A percentile compares a stretch with the other conserved stretches of the same genome.
phyloP scores from a whole-genome alignment of 2,888 invertebrate genomes.

The Idaea aversata region DNA sequence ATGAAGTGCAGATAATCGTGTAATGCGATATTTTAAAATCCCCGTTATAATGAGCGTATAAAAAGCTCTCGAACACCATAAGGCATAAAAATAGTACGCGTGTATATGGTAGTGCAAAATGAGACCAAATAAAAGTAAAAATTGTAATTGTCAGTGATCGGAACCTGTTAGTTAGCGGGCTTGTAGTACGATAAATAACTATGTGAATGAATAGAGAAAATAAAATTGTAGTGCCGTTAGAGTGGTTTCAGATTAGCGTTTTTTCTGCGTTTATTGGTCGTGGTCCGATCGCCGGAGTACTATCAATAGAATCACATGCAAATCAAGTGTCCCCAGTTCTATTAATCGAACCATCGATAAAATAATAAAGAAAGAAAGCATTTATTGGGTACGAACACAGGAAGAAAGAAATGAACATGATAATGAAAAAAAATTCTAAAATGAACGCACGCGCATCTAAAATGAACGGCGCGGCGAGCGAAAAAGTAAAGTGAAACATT shows the following conservation, averaged over 20 bases:
- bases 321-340: no score
- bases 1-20: constrained; percentile 13
- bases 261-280: no score
- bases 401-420: no score
- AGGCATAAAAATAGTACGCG: constrained; percentile 30
- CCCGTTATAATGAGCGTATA: constrained; percentile 36
- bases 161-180: constrained; percentile 35
- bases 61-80: constrained; percentile 26
- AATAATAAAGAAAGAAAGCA: no score
- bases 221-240: constrained; percentile 57
- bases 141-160: constrained; percentile 30
- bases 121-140: constrained; percentile 29
- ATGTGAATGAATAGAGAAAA: constrained; percentile 50
- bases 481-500: no score
- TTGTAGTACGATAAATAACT: constrained; percentile 50
- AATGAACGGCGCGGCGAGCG: no score
- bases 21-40: constrained; percentile 34
- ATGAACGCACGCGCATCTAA: no score
- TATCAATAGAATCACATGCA: no score
- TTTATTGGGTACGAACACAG: no score
- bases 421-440: no score
- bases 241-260: not conserved
- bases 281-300: no score
- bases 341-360: no score
- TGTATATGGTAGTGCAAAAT: constrained; percentile 32